Percentiles rank a stretch among this genome's conserved stretches.
These are phyloP conservation scores for Melinopterus prodromus DNA, from an alignment of 2,888 invertebrate genomes.

Conservation along the genomic window DNA sequence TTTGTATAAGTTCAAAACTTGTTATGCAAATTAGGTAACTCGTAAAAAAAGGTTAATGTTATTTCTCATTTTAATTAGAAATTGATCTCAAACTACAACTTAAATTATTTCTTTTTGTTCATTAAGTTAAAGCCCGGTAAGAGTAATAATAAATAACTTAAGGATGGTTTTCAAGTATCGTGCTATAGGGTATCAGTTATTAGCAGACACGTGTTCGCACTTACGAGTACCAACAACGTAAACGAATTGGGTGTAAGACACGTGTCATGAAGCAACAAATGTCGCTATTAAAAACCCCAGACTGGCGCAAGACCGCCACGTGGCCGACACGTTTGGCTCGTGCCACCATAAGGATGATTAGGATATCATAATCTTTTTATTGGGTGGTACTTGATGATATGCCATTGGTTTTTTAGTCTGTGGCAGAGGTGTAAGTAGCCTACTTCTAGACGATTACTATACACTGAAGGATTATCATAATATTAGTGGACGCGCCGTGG, in stretches of 20 bases:
- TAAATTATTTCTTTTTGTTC: too few relatives aligned
- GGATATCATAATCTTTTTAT: conserved; percentile 17
- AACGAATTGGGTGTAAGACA: conserved; percentile 24
- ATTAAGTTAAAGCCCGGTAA: too few relatives aligned
- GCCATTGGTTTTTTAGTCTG: background rate
- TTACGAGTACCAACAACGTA: conserved; percentile 17
- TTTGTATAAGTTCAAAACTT: too few relatives aligned
- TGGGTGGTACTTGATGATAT: background rate
- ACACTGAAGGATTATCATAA: background rate
- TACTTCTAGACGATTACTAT: background rate
- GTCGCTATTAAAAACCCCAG: conserved; percentile 7
- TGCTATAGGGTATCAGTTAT: background rate
- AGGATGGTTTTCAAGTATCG: background rate
- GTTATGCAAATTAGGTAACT: too few relatives aligned
- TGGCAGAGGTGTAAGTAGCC: background rate
- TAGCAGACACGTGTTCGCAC: conserved; percentile 24
- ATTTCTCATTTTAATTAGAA: too few relatives aligned
- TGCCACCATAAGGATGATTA: conserved; percentile 27
- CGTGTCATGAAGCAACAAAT: conserved; percentile 24
- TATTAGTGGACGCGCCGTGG: background rate
- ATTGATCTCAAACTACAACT: too few relatives aligned
- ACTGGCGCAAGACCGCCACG: background rate
- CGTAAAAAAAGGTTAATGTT: too few relatives aligned
- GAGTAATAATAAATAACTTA: background rate
- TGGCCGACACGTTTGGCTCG: conserved; percentile 19